phyloP scores from a whole-genome alignment of 2,113 vertebrate species.

The Naja naja region DNA sequence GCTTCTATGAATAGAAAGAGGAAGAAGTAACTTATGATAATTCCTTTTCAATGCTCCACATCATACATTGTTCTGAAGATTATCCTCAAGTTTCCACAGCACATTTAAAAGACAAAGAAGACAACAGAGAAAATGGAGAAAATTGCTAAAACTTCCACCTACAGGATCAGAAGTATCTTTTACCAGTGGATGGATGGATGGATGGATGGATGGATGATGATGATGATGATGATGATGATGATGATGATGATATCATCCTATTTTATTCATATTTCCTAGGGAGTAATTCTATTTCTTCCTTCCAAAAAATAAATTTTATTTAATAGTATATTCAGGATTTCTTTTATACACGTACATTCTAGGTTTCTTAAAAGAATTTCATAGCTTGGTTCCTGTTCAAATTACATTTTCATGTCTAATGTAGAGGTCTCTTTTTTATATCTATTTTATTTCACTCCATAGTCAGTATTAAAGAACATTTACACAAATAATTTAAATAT shows the following conservation, averaged over 20 bases:
- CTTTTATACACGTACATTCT: not conserved
- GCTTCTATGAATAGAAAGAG: not conserved
- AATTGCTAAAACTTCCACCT: not conserved
- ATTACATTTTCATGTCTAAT: not conserved
- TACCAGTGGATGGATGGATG: not conserved
- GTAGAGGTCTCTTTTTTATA: not conserved
- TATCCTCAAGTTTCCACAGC: not conserved
- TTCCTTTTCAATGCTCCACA: not conserved
- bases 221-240: too few relatives aligned
- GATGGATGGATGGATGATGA: not conserved
- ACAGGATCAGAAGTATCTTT: not conserved
- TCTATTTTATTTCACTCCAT: slow-evolving; percentile 12
- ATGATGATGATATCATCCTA: not conserved
- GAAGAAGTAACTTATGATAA: not conserved
- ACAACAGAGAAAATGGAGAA: not conserved
- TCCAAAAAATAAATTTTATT: not conserved
- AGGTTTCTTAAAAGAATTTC: not conserved
- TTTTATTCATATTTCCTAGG: not conserved
- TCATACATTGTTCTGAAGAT: not conserved
- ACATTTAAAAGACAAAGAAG: not conserved
- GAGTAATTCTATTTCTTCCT: not conserved
- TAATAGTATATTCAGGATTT: not conserved
- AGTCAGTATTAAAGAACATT: not conserved
- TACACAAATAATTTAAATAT: slow-evolving; percentile 21
- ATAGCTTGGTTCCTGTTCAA: not conserved